Base-by-base conservation (phyloP, 2,888 invertebrate genomes). In the Leptopilina myrica region DNA sequence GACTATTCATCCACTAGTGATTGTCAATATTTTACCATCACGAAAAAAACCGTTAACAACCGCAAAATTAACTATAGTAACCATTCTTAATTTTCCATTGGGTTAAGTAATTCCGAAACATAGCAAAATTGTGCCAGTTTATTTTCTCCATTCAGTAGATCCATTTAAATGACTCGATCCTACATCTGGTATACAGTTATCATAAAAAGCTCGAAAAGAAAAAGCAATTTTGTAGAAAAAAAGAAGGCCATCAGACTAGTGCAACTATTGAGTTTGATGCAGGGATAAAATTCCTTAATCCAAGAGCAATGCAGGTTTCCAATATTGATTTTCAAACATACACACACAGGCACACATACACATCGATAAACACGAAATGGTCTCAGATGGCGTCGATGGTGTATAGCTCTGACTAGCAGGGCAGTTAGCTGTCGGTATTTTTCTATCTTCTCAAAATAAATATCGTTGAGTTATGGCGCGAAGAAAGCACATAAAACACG, bases 391-490 rank as follows among this genome's bases (percentile, higher is more conserved):
- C 80, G 78, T 80, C 76, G 80, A 56, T 80, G 66, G 56, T 11
- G 62, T 78, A 20, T 20, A 64, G 56, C 81, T 73, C 73, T 73
- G 73, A 73, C 56, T 73, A 73, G 40, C 73, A 53, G 80, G 82
- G 82, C 82, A 84, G 84, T 84, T 84, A 85, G 83, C 80, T 83
- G 83, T 80, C 84, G 81, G 76, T 90, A 87, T 90, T 90, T 89
- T 89, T 89, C 88, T 87, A 87, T 86, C 86, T 86, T 85, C 86
- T 85, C 83, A 87, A 88, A 89, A 89, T 88, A 90, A 89, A 89
- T 88, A 90, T 86, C 86, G 84, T 81, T 88, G 88, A 89, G 88
- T 89, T 88, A 89, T 86, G 82, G 86, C 82, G 80, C 85, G 81
- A 85, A 79, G 84, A 87, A 86, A 86, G 87, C 84, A 85, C 87